Conservation (phyloP, 2,113 vertebrate species). For the Acrocephalus kingi region DNA sequence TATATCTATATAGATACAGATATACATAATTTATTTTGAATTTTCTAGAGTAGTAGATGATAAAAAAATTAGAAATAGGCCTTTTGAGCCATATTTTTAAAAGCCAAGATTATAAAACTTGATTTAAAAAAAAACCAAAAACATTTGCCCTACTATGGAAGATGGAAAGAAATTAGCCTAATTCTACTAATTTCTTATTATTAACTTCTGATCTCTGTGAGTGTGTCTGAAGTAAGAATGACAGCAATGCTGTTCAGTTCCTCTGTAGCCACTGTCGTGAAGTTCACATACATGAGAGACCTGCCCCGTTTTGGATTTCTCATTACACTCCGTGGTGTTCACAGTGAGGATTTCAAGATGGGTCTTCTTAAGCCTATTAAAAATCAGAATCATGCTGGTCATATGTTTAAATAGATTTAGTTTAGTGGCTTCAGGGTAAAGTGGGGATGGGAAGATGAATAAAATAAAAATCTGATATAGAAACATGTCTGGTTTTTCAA, state of each 20-base stretch:
- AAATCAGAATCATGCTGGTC: constrained; percentile 17
- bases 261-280: not conserved
- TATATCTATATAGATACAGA: not conserved
- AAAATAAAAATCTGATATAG: constrained; percentile 7
- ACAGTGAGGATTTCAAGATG: constrained; percentile 13
- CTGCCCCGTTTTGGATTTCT: not conserved
- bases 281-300: not conserved
- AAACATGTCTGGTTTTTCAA: constrained; percentile 33
- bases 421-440: constrained; percentile 17
- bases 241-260: not conserved
- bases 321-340: not conserved
- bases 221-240: not conserved
- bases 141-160: not conserved
- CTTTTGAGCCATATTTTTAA: not conserved
- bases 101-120: not conserved
- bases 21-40: not conserved
- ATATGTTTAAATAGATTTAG: constrained; percentile 27
- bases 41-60: not conserved
- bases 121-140: not conserved
- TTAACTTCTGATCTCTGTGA: not conserved
- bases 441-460: not conserved
- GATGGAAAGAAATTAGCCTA: not conserved
- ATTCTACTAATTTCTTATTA: not conserved
- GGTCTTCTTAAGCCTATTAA: constrained; percentile 36
- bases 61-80: not conserved